Conservation (phyloP, 2,888 invertebrate species). For the Spodoptera littoralis region DNA sequence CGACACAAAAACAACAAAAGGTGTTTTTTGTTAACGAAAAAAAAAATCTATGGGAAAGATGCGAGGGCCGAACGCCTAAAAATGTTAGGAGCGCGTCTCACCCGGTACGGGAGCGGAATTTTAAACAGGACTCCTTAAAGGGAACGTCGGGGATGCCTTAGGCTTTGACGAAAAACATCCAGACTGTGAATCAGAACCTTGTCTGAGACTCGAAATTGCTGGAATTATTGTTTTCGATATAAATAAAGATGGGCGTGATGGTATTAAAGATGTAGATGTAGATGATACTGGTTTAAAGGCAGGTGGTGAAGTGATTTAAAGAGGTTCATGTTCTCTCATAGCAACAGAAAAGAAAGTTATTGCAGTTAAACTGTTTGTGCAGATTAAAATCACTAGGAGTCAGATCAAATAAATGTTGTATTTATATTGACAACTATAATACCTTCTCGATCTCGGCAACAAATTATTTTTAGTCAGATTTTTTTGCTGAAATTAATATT, state of each 20-base stretch:
- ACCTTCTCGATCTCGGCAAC: background rate
- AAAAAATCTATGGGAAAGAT: slow-evolving; percentile 78
- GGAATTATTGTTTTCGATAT: slow-evolving; percentile 53
- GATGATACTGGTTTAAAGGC: slow-evolving; percentile 17
- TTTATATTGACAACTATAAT: background rate
- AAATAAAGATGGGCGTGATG: slow-evolving; percentile 48
- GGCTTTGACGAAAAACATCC: slow-evolving; percentile 68
- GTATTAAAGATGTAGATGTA: slow-evolving; percentile 31
- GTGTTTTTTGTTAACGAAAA: slow-evolving; percentile 60
- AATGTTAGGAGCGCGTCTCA: slow-evolving; percentile 80
- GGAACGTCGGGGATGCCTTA: slow-evolving; percentile 73
- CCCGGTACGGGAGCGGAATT: slow-evolving; percentile 81
- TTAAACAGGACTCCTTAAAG: slow-evolving; percentile 82
- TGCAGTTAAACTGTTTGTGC: background rate
- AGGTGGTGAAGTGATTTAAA: slow-evolving; percentile 17
- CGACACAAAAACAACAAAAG: slow-evolving; percentile 66
- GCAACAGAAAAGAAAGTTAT: background rate
- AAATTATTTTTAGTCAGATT: slow-evolving; percentile 24
- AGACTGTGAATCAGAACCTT: slow-evolving; percentile 65
- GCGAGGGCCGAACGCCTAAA: slow-evolving; percentile 78
- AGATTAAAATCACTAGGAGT: no score
- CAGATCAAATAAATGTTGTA: no score
- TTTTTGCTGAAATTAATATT: slow-evolving; percentile 29
- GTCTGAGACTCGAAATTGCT: slow-evolving; percentile 50
- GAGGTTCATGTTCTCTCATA: slow-evolving; percentile 5